Conservation (phyloP, 1,140 invertebrate species). For the Meloidogyne exigua region DNA sequence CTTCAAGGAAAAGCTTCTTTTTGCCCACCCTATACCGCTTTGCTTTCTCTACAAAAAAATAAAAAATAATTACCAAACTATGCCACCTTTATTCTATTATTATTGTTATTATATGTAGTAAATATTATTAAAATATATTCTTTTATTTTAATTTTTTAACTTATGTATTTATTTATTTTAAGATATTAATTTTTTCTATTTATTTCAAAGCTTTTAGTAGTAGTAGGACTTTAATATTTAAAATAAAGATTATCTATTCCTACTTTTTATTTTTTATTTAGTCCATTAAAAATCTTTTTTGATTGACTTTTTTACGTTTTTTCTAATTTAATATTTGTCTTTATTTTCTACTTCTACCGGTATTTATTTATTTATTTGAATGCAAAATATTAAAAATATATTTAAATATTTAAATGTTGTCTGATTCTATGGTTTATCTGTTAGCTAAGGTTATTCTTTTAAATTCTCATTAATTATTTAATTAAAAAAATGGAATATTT, state of each 20-base stretch:
- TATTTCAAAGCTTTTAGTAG: too few relatives aligned
- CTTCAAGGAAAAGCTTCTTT: neutral
- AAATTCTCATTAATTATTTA: neutral
- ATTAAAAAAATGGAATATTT: neutral
- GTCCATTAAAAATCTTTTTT: neutral
- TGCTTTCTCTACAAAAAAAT: neutral
- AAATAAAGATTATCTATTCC: neutral
- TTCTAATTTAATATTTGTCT: neutral
- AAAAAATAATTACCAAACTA: neutral
- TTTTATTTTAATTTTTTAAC: too few relatives aligned
- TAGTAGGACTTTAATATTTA: too few relatives aligned
- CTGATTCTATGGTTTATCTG: constrained; percentile 35
- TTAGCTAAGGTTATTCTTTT: constrained; percentile 20
- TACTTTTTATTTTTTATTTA: neutral
- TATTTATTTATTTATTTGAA: too few relatives aligned
- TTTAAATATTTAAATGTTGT: constrained; percentile 1
- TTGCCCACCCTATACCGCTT: neutral
- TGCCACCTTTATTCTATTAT: neutral
- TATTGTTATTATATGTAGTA: neutral
- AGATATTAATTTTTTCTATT: too few relatives aligned
- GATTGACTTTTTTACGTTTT: neutral
- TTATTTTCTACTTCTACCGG: neutral
- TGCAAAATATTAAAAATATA: too few relatives aligned
- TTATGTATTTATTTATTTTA: too few relatives aligned
- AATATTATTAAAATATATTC: too few relatives aligned